Evolutionary conservation across 2,888 invertebrate species (phyloP).

Genomic region (Buathra laborator): DNA sequence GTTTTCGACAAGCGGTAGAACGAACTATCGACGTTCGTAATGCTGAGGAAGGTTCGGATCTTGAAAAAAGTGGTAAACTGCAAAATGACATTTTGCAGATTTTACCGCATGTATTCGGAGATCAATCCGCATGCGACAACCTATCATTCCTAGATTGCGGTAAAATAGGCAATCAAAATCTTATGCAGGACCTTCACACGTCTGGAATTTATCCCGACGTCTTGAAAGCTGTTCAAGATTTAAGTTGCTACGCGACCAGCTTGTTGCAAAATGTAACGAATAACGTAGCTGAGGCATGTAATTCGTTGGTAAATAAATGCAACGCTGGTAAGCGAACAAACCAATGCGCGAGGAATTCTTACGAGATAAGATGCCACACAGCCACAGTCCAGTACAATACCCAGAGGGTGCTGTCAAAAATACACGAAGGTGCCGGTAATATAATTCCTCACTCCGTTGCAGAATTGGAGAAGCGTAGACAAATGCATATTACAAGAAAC

Average conservation of each 20-base stretch:
- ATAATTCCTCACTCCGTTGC: too few species aligned
- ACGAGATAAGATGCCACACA: constrained; percentile 76
- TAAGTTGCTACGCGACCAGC: constrained; percentile 65
- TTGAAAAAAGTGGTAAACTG: constrained; percentile 7
- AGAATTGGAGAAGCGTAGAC: too few species aligned
- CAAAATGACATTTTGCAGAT: constrained; percentile 63
- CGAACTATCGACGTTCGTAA: constrained; percentile 32
- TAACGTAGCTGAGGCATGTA: constrained; percentile 67
- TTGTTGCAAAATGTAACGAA: constrained; percentile 65
- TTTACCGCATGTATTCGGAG: constrained; percentile 71
- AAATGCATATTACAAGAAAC: too few species aligned
- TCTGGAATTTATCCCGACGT: constrained; percentile 56
- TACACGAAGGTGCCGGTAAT: too few species aligned
- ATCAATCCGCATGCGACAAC: constrained; percentile 60
- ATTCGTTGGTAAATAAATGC: constrained; percentile 51
- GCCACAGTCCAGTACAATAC: constrained; percentile 78
- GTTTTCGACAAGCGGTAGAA: too few species aligned
- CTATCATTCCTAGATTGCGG: background rate
- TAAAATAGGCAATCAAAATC: constrained; percentile 41
- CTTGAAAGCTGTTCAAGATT: constrained; percentile 41
- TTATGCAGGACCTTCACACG: constrained; percentile 43
- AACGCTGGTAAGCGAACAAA: constrained; percentile 74
- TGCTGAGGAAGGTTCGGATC: background rate
- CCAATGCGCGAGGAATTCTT: constrained; percentile 73
- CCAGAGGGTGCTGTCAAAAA: constrained; percentile 67